A percentile compares a stretch with the other conserved stretches of the same genome.
Conservation (phyloP, 2,113 vertebrate species). For the Polypterus bichir region DNA sequence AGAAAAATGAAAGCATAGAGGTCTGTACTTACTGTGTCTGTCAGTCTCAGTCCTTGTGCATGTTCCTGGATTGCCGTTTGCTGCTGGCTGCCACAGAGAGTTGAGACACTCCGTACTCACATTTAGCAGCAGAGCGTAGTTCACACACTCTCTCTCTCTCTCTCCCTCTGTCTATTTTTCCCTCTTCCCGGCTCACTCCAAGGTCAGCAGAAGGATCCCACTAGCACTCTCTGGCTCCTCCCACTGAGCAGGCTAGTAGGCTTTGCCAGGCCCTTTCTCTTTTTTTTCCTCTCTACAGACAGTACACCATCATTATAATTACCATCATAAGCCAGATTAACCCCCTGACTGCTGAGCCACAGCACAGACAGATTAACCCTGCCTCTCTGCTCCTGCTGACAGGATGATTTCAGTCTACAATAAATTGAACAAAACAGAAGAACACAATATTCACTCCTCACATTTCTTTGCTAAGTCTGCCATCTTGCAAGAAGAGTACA, state of each 20-base stretch:
- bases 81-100: too few relatives aligned
- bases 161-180: neutral
- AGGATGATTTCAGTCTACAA: neutral
- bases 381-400: too few relatives aligned
- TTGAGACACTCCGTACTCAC: too few relatives aligned
- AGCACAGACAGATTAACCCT: neutral
- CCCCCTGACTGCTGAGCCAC: conserved; percentile 2
- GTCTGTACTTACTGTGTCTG: too few relatives aligned
- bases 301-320: neutral
- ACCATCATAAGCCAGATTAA: conserved; percentile 5
- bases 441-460: neutral
- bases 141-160: neutral
- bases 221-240: neutral
- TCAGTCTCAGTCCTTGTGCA: too few relatives aligned
- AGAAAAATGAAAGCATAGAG: too few relatives aligned
- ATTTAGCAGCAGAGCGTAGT: too few relatives aligned
- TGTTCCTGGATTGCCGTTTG: too few relatives aligned
- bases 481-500: too few relatives aligned
- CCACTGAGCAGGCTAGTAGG: neutral
- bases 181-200: neutral
- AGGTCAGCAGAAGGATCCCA: neutral
- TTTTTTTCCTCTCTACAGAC: neutral
- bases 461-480: too few relatives aligned
- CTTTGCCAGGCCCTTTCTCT: neutral
- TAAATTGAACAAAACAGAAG: neutral